A percentile compares a stretch with the other conserved stretches of the same genome.
Conservation (phyloP, 2,888 invertebrate species). For the Orthonychiurus folsomi region DNA sequence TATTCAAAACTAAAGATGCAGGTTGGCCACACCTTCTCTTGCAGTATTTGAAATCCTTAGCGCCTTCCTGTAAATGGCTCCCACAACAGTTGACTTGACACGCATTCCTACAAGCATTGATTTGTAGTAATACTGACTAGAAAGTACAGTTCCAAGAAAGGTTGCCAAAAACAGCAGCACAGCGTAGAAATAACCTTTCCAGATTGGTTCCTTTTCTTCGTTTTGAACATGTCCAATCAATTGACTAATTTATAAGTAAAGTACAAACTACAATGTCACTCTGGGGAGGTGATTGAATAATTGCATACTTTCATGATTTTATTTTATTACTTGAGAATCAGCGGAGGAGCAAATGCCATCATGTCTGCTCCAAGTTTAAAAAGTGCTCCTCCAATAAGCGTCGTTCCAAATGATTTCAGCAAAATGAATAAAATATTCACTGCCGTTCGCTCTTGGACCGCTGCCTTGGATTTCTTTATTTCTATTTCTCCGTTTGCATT, state of each 20-base stretch:
- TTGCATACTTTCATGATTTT: not conserved
- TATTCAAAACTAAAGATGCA: no score
- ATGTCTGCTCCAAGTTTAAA: constrained; percentile 63
- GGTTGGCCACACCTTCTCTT: constrained; percentile 23
- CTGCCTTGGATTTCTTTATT: not conserved
- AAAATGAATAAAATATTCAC: constrained; percentile 19
- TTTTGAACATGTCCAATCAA: constrained; percentile 60
- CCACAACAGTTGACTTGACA: constrained; percentile 49
- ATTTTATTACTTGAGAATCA: constrained; percentile 64
- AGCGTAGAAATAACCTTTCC: constrained; percentile 55
- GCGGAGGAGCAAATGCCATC: constrained; percentile 74
- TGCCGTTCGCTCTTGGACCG: constrained; percentile 42
- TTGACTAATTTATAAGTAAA: constrained; percentile 36
- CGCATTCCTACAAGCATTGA: constrained; percentile 52
- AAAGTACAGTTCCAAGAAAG: constrained; percentile 48
- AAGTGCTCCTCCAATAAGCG: constrained; percentile 73
- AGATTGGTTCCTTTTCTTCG: constrained; percentile 44
- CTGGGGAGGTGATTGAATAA: constrained; percentile 12
- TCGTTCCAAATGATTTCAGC: constrained; percentile 69
- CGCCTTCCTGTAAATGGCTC: constrained; percentile 51
- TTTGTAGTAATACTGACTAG: constrained; percentile 51
- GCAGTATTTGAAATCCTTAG: constrained; percentile 33
- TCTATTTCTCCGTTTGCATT: not conserved
- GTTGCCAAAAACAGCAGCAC: constrained; percentile 49
- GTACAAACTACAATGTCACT: constrained; percentile 32